Conservation (phyloP, 2,113 vertebrate species). For the Hylia prasina region DNA sequence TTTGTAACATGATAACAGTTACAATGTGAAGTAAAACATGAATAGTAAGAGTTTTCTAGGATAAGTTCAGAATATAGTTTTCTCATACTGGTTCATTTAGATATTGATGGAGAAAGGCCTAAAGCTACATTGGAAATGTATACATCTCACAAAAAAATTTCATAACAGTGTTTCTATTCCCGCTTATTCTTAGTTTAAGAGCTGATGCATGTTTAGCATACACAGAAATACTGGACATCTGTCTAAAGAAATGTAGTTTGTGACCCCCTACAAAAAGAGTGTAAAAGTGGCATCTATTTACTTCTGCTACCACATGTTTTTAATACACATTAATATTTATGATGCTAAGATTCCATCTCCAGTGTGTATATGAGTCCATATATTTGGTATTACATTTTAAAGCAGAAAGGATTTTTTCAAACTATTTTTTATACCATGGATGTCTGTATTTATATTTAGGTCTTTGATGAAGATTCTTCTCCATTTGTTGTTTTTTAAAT, state of each 20-base stretch:
- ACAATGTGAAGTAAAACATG: neutral
- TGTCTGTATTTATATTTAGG: neutral
- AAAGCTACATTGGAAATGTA: neutral
- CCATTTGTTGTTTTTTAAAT: neutral
- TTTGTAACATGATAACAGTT: neutral
- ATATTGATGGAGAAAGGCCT: neutral
- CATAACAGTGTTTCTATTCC: neutral
- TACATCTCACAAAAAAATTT: neutral
- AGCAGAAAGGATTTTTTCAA: neutral
- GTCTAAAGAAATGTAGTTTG: neutral
- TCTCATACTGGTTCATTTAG: neutral
- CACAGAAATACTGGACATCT: neutral
- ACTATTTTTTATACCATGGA: neutral
- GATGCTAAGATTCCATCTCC: neutral
- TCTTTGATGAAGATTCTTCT: neutral
- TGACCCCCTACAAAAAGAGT: neutral
- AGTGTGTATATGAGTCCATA: neutral
- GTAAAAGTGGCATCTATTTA: neutral
- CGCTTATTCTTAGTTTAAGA: neutral
- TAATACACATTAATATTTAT: neutral
- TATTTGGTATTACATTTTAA: neutral
- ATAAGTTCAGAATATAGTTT: neutral
- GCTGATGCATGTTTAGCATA: neutral
- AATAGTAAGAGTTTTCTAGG: neutral
- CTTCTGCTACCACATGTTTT: neutral